Evolutionary conservation across 1,140 invertebrate genomes (phyloP).

Genomic region (Anastatus disparis): DNA sequence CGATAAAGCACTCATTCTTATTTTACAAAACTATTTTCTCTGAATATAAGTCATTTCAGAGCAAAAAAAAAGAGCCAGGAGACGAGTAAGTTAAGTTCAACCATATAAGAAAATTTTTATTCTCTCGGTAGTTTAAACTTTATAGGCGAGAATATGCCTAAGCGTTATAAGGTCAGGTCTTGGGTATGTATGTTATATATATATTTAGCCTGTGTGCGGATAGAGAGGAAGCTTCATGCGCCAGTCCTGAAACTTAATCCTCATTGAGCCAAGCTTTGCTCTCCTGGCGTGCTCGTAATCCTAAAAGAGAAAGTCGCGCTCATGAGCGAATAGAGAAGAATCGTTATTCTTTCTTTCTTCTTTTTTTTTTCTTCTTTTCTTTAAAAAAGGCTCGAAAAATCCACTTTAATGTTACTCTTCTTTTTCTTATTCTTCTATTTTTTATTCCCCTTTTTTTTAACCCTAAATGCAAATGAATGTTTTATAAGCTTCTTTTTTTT

Average conservation of each 20-base stretch:
- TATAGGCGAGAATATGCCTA: constrained; percentile 14
- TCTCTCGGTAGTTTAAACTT: constrained; percentile 14
- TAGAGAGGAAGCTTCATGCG: not conserved
- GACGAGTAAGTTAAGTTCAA: no score
- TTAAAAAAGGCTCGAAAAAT: not conserved
- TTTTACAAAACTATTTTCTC: no score
- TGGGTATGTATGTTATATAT: not conserved
- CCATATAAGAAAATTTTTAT: no score
- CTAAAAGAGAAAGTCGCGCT: constrained; percentile 19
- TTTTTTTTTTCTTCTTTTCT: no score
- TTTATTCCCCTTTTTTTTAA: not conserved
- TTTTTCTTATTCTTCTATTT: not conserved
- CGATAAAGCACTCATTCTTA: no score
- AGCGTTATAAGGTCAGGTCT: constrained; percentile 13
- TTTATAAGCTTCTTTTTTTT: not conserved
- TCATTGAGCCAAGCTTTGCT: constrained; percentile 32
- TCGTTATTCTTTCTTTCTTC: no score
- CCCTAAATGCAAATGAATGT: not conserved
- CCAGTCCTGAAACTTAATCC: constrained; percentile 30
- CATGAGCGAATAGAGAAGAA: constrained; percentile 2
- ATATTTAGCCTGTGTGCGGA: not conserved
- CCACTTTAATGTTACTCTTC: not conserved
- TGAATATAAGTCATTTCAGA: no score
- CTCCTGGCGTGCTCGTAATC: constrained; percentile 9
- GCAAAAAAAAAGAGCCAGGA: no score